Evolutionary conservation across 2,113 vertebrate species (phyloP).

Genomic region (Oryzias woworae): DNA sequence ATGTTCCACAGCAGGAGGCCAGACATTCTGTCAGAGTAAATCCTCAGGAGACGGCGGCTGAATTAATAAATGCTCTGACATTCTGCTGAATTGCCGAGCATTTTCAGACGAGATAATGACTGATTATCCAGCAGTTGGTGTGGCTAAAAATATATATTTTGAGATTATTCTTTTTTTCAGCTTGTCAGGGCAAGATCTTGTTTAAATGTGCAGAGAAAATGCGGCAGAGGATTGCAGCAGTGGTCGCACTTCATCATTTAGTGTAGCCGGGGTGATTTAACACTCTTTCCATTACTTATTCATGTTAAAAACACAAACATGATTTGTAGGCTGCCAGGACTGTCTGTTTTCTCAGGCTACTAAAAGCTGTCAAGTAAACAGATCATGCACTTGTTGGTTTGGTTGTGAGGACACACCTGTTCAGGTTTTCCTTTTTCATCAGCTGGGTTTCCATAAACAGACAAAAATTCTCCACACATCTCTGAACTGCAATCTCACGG

Average conservation of each 20-base stretch:
- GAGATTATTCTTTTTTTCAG: background rate
- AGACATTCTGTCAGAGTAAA: background rate
- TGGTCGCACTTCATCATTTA: slow-evolving; percentile 49
- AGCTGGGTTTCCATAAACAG: background rate
- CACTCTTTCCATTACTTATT: slow-evolving; percentile 40
- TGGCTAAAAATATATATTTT: slow-evolving; percentile 1
- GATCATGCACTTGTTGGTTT: slow-evolving; percentile 8
- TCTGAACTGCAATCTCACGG: slow-evolving; percentile 1
- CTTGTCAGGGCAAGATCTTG: background rate
- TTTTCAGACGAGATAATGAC: background rate
- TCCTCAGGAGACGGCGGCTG: background rate
- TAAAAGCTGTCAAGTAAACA: slow-evolving; percentile 16
- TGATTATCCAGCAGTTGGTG: background rate
- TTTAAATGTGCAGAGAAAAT: background rate
- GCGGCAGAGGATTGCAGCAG: background rate
- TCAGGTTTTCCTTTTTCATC: background rate
- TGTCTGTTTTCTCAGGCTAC: slow-evolving; percentile 16
- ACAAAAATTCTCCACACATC: background rate
- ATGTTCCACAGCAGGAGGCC: background rate
- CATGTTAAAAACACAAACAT: slow-evolving; percentile 25
- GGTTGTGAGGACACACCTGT: background rate
- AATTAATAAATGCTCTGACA: slow-evolving; percentile 9
- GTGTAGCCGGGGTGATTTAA: slow-evolving; percentile 43
- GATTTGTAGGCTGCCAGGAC: slow-evolving; percentile 38
- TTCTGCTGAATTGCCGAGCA: background rate